phyloP scores from a whole-genome alignment of 2,888 invertebrate genomes.

The Carabus problematicus region DNA sequence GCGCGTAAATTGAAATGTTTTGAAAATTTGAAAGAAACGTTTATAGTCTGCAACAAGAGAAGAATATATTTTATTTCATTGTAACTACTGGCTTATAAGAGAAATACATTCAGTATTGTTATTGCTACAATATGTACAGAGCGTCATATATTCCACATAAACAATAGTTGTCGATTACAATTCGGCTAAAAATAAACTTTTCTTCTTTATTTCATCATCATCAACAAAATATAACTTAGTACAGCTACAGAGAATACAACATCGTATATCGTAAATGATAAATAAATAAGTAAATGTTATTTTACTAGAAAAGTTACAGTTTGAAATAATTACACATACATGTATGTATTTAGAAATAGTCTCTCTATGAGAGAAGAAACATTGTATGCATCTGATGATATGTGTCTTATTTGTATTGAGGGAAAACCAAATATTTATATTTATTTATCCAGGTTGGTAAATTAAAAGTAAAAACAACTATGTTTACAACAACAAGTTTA shows the following conservation, averaged over 20 bases:
- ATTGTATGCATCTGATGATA: no score
- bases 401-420: no score
- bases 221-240: slow-evolving; percentile 19
- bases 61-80: slow-evolving; percentile 28
- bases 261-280: slow-evolving; percentile 27
- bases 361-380: no score
- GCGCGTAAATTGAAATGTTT: slow-evolving; percentile 2
- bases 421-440: background rate
- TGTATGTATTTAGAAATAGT: no score
- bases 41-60: slow-evolving; percentile 27
- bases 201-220: slow-evolving; percentile 30
- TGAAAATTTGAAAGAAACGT: slow-evolving; percentile 25
- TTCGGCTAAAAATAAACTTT: slow-evolving; percentile 35
- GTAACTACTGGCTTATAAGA: slow-evolving; percentile 22
- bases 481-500: background rate
- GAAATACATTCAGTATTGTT: slow-evolving; percentile 32
- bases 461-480: slow-evolving; percentile 8
- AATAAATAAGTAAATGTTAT: background rate
- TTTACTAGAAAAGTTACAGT: no score
- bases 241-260: slow-evolving; percentile 32
- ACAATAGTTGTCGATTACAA: slow-evolving; percentile 15
- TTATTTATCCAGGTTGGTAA: slow-evolving; percentile 30
- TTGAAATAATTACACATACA: no score
- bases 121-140: slow-evolving; percentile 29
- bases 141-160: slow-evolving; percentile 17